phyloP scores from a whole-genome alignment of 2,797 vertebrate species.

The Echeneis naucrates region DNA sequence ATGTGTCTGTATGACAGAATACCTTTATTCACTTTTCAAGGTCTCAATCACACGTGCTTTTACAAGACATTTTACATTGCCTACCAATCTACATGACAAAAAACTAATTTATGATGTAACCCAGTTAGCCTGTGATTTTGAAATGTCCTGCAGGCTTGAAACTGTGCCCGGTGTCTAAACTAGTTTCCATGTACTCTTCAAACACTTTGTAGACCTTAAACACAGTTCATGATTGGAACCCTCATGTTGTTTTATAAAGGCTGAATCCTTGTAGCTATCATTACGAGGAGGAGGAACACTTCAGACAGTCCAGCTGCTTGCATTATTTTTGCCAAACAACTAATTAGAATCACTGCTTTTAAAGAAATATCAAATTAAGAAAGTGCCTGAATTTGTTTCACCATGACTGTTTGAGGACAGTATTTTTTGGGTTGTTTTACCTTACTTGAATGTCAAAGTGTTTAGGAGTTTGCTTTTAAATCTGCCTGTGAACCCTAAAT shows the following conservation, averaged over 20 bases:
- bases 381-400: conserved; percentile 99
- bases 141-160: conserved; percentile 64
- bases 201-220: conserved; percentile 68
- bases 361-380: conserved; percentile 87
- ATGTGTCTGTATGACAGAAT: conserved; percentile 72
- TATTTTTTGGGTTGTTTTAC: conserved; percentile 88
- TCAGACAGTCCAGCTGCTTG: conserved; percentile 70
- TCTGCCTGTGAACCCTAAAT: conserved; percentile 84
- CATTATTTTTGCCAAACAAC: conserved; percentile 88
- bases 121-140: conserved; percentile 74
- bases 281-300: conserved; percentile 70
- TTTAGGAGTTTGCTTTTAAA: conserved; percentile 91
- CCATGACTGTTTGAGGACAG: conserved; percentile 91
- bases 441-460: conserved; percentile 97
- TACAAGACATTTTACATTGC: conserved; percentile 70
- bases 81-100: conserved; percentile 66
- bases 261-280: conserved; percentile 70
- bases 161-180: conserved; percentile 53
- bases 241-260: conserved; percentile 65
- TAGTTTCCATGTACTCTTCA: conserved; percentile 45
- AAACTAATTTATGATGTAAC: conserved; percentile 55
- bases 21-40: conserved; percentile 73
- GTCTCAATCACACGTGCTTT: conserved; percentile 79
- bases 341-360: conserved; percentile 88
- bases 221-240: conserved; percentile 65